phyloP scores from a whole-genome alignment of 2,113 vertebrate species.

The Callionymus lyra region DNA sequence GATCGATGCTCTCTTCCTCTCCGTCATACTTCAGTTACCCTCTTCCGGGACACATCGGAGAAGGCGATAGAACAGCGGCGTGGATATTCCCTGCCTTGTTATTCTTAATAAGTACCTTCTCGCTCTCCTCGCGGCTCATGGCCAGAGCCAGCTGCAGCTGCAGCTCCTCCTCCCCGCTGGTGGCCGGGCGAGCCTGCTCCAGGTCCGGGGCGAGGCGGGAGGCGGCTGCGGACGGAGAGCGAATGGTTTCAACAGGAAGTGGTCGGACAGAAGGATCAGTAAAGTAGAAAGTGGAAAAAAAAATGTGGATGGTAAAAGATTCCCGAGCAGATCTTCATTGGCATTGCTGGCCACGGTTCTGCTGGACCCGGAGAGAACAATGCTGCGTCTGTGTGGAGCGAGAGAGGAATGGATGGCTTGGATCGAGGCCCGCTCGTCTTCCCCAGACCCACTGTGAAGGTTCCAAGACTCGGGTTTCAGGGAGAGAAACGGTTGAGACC shows the following conservation, averaged over 20 bases:
- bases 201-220: conserved; percentile 77
- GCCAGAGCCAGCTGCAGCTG: conserved; percentile 92
- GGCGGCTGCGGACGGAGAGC: conserved; percentile 65
- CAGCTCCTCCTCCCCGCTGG: conserved; percentile 87
- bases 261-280: not conserved
- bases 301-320: conserved; percentile 5
- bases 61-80: conserved; percentile 15
- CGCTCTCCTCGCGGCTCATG: conserved; percentile 91
- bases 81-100: no score
- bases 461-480: conserved; percentile 37
- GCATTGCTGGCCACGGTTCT: conserved; percentile 49
- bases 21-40: conserved; percentile 11
- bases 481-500: no score
- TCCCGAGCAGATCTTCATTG: conserved; percentile 41
- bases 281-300: conserved; percentile 7
- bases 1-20: conserved; percentile 47
- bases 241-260: conserved; percentile 1
- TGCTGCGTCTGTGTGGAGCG: conserved; percentile 57
- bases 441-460: conserved; percentile 29
- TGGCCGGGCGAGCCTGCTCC: conserved; percentile 86
- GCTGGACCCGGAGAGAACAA: conserved; percentile 61
- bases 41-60: conserved; percentile 34
- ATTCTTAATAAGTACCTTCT: conserved; percentile 81
- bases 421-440: conserved; percentile 43
- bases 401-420: conserved; percentile 35